These are phyloP conservation scores for Vireo altiloquus DNA, from an alignment of 2,113 vertebrate species.

Conservation along the genomic window DNA sequence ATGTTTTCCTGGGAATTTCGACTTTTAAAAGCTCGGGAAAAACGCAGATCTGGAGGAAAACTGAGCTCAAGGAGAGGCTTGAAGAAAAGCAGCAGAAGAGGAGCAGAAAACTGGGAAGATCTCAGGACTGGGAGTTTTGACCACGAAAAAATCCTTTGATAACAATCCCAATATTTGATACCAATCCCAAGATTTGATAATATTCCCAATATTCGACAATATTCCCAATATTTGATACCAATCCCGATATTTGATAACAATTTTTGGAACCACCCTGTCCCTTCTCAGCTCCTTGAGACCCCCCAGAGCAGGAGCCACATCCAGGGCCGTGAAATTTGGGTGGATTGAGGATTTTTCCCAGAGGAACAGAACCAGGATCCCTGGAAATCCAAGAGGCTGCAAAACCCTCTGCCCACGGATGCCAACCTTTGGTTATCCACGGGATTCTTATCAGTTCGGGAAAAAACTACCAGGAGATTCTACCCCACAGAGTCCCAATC, in stretches of 20 bases:
- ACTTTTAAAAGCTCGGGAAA: background rate
- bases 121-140: background rate
- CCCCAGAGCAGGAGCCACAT: background rate
- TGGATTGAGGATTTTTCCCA: background rate
- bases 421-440: background rate
- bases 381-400: background rate
- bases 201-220: background rate
- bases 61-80: background rate
- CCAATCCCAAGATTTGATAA: background rate
- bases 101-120: background rate
- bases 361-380: background rate
- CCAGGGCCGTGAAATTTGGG: accelerated
- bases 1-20: accelerated
- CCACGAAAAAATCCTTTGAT: background rate
- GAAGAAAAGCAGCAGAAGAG: background rate
- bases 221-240: background rate
- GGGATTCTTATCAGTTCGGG: background rate
- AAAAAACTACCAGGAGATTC: background rate
- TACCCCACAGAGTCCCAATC: background rate
- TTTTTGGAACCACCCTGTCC: background rate
- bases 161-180: background rate
- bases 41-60: accelerated
- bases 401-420: background rate
- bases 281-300: background rate
- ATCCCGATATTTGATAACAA: background rate